These are phyloP conservation scores for Hyperopisus bebe DNA, from an alignment of 2,113 vertebrate genomes.

Conservation along the genomic window DNA sequence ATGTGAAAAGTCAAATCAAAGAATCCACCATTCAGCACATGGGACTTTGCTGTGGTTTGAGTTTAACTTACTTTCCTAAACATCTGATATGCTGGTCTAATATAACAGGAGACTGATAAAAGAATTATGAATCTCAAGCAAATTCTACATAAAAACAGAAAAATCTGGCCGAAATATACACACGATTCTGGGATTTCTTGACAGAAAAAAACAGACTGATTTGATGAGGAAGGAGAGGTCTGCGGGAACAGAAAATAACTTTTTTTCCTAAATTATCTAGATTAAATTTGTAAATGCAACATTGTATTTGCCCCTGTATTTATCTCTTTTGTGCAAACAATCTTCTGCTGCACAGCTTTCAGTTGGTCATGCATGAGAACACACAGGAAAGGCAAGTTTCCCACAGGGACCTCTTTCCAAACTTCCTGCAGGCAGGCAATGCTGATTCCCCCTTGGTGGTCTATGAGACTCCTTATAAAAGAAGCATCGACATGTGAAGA, in stretches of 20 bases:
- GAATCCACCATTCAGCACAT: background rate
- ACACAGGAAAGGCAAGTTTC: background rate
- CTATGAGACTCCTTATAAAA: background rate
- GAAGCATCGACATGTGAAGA: background rate
- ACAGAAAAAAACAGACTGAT: background rate
- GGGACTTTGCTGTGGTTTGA: background rate
- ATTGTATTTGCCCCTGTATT: background rate
- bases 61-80: conserved; percentile 6
- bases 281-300: background rate
- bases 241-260: background rate
- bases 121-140: conserved; percentile 1
- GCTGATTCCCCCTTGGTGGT: background rate
- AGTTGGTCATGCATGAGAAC: background rate
- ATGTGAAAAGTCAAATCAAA: background rate
- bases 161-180: background rate
- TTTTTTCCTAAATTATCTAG: background rate
- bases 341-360: background rate
- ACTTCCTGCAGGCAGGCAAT: background rate
- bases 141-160: background rate
- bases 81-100: background rate
- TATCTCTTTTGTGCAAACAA: background rate
- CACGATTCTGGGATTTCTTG: background rate
- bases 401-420: background rate
- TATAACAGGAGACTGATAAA: background rate
- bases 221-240: background rate